These are phyloP conservation scores for Oncorhynchus mykiss DNA, from an alignment of 2,113 vertebrate genomes.

Conservation along the genomic window DNA sequence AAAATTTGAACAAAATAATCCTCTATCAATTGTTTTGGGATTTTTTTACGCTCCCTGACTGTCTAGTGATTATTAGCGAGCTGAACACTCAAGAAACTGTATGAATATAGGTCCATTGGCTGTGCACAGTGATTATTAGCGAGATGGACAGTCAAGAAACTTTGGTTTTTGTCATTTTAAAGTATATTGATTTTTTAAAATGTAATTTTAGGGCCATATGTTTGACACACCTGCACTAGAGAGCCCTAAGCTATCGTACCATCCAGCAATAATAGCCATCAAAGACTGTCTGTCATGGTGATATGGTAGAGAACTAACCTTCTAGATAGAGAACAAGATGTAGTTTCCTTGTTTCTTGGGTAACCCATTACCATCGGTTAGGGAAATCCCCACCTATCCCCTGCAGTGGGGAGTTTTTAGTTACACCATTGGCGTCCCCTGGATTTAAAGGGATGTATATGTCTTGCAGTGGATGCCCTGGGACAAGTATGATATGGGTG, in stretches of 20 bases:
- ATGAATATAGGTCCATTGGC: no score
- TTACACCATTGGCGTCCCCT: constrained; percentile 48
- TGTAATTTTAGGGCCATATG: neutral
- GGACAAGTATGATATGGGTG: constrained; percentile 61
- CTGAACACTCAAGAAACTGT: no score
- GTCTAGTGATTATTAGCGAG: no score
- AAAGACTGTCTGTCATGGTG: neutral
- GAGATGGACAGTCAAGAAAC: no score
- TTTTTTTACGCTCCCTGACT: no score
- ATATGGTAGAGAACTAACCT: constrained; percentile 10
- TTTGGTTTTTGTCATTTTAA: no score
- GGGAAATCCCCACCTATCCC: constrained; percentile 54
- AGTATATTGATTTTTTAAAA: no score
- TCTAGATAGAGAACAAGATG: constrained; percentile 17
- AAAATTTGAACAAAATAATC: no score
- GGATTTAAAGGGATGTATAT: constrained; percentile 53
- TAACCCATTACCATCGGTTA: constrained; percentile 45
- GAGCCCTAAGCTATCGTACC: constrained; percentile 2
- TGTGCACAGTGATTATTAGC: no score
- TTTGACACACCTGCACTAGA: constrained; percentile 2
- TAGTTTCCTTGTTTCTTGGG: constrained; percentile 35
- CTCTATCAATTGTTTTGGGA: no score
- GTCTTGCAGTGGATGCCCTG: constrained; percentile 56
- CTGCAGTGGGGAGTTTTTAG: constrained; percentile 65
- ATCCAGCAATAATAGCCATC: neutral